Evolutionary conservation across 1,140 invertebrate species (phyloP), one percentile per base, ranked within the genome.

Genomic region (Battus philenor): DNA sequence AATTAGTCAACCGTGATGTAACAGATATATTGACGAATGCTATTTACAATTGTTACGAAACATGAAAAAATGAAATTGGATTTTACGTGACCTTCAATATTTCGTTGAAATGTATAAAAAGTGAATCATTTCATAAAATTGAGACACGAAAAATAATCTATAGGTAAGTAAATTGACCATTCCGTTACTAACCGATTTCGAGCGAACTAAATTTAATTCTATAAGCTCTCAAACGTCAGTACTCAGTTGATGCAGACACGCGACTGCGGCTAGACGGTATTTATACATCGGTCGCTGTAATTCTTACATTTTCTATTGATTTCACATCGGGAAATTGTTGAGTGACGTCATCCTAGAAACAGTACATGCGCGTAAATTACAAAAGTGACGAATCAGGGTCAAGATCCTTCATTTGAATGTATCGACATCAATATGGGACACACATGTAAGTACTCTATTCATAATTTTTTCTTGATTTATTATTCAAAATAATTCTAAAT

Each of bases 191-290:
- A 60, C 56, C 47, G 62, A 63, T 59, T 47, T 47, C 48, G 63
- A 55, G 59, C 59, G 54, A 45, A 76, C 76, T 80, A 78, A 67
- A 73, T 79, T 80, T 82, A 83, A 69, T 79, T 64, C 73, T 55
- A 61, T 58, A 59, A 65, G 66, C 59, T 64, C 61, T 41, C 51
- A 50, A 47, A 79, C 76, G 73, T 78, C 63, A 75, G 59, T 48
- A 31, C 55, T 77, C 68, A 80, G 79, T 83, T 63, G 72, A 68
- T 41, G 54, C 59, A 65, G 63, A 61, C 59, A 55, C 64, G 69
- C 68, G 69, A 70, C 63, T 75, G 67, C 45, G 59, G 59, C 54
- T 53, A 68, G 76, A 68, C 69, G 69, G 51, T 61, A 54, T 72
- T 71, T 65, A 63, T 68, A 59, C 48, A 44, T 61, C 43, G 47